phyloP scores from a whole-genome alignment of 2,888 invertebrate genomes.

The Eremobia ochroleuca region DNA sequence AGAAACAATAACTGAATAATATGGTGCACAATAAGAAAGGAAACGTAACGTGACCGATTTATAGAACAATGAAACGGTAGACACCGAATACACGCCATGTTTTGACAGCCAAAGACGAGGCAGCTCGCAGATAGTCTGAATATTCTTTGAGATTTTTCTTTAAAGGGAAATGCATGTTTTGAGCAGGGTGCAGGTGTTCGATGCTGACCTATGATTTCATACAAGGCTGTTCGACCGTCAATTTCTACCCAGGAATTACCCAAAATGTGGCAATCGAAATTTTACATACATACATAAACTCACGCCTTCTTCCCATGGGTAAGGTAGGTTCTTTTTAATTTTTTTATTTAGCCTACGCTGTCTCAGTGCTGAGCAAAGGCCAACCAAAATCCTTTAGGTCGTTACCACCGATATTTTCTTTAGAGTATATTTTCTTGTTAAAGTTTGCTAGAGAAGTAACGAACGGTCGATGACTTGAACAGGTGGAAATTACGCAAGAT shows the following conservation, averaged over 20 bases:
- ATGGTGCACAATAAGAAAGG: conserved; percentile 69
- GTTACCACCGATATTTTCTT: background rate
- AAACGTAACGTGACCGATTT: conserved; percentile 73
- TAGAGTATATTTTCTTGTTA: background rate
- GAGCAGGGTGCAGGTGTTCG: background rate
- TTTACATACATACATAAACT: too few species aligned
- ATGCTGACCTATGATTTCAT: background rate
- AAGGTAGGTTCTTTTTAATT: background rate
- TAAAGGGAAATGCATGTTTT: background rate
- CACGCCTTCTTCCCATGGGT: background rate
- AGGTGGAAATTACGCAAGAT: conserved; percentile 46
- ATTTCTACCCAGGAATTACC: background rate
- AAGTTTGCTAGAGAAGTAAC: conserved; percentile 6
- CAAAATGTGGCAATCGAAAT: background rate
- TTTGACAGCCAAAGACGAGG: conserved; percentile 66
- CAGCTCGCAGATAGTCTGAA: conserved; percentile 21
- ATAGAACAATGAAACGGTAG: conserved; percentile 72
- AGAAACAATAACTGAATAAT: conserved; percentile 58
- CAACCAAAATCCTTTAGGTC: background rate
- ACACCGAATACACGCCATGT: conserved; percentile 71
- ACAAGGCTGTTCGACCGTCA: background rate
- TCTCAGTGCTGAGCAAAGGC: too few species aligned
- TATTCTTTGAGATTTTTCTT: background rate
- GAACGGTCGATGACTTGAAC: conserved; percentile 47
- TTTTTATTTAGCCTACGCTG: too few species aligned